Evolutionary conservation across 2,113 vertebrate species (phyloP), one percentile per base, ranked within the genome.

Genomic region (Peucedramus taeniatus): DNA sequence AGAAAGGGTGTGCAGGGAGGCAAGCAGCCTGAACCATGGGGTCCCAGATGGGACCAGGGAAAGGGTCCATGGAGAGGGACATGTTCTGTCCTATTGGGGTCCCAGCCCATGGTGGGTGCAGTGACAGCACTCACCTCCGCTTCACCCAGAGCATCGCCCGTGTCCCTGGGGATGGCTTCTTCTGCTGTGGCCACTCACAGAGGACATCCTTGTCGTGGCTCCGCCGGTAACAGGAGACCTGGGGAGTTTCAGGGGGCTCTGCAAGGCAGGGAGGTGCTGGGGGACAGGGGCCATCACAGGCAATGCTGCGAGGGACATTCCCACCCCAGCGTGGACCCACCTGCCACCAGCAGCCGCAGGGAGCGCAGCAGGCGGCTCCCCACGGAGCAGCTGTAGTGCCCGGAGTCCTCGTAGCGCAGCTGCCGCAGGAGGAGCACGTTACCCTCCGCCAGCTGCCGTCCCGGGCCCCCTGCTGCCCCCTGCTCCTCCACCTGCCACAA

Each of bases 171-270:
- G 97, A 97, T 0, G 97, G 96, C 7, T 39, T 21, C 0, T 13
- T 27, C 19, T 1, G 40, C 6, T 94, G 96, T 2, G 44, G 83
- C 98, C 98, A 98, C 83, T 98, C 97, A 13, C 98, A 98, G 6
- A 64, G 17, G 1, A 98, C 74, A 1, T 87, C 93, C 18, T 83
- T 93, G 56, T 96, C 42, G 0, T 91, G 96, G 78, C 97, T 97
- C 65, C 90, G 95, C 23, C 96, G 95, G 75, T 83, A 97, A 87
- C 98, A 98, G 75, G 50, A 90, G 22, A 98, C 31, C 1, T 27
- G 44, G 0, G 98, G 97, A 10, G 49, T 50, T 59, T 97, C 96
- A 0, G 93, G 97, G 24, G 97, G 97, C 17, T 87, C 98, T 98
- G 97, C 35, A 89, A 93, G 28, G 63, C 35, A 93, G 27, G 33